These are phyloP conservation scores for Euzetes globulus DNA, from an alignment of 2,888 invertebrate genomes.

Conservation along the genomic window DNA sequence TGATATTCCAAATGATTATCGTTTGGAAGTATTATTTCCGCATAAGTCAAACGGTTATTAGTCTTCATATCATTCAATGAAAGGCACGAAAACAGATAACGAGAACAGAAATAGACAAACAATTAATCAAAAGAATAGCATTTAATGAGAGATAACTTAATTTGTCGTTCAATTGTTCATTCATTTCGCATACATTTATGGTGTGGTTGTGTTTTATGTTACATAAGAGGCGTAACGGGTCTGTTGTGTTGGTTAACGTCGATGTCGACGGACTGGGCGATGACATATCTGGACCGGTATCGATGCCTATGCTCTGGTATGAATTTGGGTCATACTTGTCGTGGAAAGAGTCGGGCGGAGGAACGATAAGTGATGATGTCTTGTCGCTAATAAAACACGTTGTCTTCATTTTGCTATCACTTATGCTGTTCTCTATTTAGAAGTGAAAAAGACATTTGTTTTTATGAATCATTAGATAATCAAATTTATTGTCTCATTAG, in stretches of 20 bases:
- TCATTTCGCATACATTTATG: not conserved
- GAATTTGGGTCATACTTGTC: not conserved
- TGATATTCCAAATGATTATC: not conserved
- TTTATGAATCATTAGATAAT: not conserved
- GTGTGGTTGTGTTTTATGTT: slow-evolving; percentile 13
- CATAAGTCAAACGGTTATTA: slow-evolving; percentile 7
- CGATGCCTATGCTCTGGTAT: not conserved
- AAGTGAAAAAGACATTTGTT: no score
- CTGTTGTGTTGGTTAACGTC: not conserved
- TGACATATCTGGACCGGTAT: not conserved
- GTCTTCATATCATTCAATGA: not conserved
- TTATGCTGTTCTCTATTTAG: not conserved
- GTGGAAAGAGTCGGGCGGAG: slow-evolving; percentile 7
- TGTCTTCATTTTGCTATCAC: no score
- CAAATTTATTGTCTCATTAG: not conserved
- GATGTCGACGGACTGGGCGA: slow-evolving; percentile 12
- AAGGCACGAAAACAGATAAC: not conserved
- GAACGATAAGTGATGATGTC: not conserved
- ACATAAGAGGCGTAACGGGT: not conserved
- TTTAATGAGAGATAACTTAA: not conserved
- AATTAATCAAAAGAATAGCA: not conserved
- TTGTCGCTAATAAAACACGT: slow-evolving; percentile 1
- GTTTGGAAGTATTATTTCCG: slow-evolving; percentile 11
- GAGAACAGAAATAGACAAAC: not conserved
- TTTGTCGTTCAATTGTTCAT: not conserved